These are phyloP conservation scores for Drosophila willistoni DNA, from an alignment of 1,140 invertebrate genomes.

Conservation along the genomic window DNA sequence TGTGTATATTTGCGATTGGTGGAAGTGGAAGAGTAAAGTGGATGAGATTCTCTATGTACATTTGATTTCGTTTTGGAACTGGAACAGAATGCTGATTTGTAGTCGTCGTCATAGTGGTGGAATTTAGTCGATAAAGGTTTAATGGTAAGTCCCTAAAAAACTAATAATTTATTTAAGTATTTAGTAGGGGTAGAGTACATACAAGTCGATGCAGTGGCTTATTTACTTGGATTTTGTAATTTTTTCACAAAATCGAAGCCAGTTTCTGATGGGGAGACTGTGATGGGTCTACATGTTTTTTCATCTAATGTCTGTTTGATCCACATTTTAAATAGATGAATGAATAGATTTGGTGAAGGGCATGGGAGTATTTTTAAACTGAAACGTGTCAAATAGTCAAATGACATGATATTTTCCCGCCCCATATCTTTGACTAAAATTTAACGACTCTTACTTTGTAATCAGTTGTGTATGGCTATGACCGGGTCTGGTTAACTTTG, in stretches of 20 bases:
- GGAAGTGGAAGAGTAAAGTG: neutral
- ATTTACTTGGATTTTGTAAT: no score
- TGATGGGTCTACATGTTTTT: neutral
- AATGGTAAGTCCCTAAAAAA: neutral
- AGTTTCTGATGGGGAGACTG: neutral
- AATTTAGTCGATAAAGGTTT: neutral
- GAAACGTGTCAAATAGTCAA: conserved; percentile 42
- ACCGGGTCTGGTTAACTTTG: neutral
- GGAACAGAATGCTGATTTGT: conserved; percentile 72
- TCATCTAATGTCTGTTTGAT: neutral
- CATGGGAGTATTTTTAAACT: conserved; percentile 14
- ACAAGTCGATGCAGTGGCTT: no score
- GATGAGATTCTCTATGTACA: conserved; percentile 59
- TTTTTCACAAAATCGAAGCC: neutral
- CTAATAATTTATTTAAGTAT: no score
- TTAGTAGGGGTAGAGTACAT: no score
- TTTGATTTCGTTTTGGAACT: conserved; percentile 56
- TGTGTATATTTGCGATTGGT: conserved; percentile 1
- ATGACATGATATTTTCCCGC: conserved; percentile 23
- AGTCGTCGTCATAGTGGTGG: conserved; percentile 56
- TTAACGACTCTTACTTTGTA: conserved; percentile 25
- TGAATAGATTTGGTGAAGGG: conserved; percentile 9
- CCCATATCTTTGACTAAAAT: conserved; percentile 29
- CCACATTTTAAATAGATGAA: neutral
- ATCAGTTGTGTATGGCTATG: conserved; percentile 32